Percentiles rank a stretch among this genome's conserved stretches.
Evolutionary conservation across 2,888 invertebrate genomes (phyloP).

Genomic region (Caenorhabditis japonica): DNA sequence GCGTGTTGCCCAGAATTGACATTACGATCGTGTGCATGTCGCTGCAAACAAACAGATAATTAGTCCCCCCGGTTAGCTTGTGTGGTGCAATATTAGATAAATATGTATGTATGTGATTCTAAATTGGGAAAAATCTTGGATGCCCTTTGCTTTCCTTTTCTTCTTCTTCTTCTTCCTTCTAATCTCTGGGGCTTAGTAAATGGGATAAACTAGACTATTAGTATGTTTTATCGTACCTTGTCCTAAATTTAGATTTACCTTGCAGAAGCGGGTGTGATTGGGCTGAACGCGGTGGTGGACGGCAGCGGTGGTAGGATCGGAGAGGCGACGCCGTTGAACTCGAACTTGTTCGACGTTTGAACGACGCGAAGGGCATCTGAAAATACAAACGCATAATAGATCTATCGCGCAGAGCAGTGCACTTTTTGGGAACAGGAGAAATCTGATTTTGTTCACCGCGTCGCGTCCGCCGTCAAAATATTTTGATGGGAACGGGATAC

Average conservation of each 20-base stretch:
- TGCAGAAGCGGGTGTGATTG: conserved; percentile 42
- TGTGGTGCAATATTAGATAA: too few species aligned
- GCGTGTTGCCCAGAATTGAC: conserved; percentile 40
- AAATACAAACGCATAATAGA: too few species aligned
- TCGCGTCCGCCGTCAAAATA: too few species aligned
- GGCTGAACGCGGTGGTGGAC: conserved; percentile 18
- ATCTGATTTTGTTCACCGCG: conserved; percentile 22
- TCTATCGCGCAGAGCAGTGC: neutral
- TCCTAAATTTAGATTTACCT: too few species aligned
- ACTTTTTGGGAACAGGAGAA: conserved; percentile 21
- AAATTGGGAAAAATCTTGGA: too few species aligned
- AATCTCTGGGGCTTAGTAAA: neutral
- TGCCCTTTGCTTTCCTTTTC: too few species aligned
- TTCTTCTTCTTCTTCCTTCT: neutral
- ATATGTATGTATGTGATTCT: too few species aligned
- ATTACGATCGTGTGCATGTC: conserved; percentile 44
- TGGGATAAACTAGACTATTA: conserved; percentile 26
- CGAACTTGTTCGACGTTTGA: conserved; percentile 50
- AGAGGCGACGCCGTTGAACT: conserved; percentile 35
- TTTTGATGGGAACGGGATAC: too few species aligned
- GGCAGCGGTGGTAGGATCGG: conserved; percentile 22
- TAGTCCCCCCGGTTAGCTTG: too few species aligned
- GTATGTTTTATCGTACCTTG: too few species aligned
- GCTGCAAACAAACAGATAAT: conserved; percentile 23
- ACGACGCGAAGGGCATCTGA: conserved; percentile 55